Base-by-base conservation (phyloP, 1,140 invertebrate genomes). In the Drosophila ogumai region DNA sequence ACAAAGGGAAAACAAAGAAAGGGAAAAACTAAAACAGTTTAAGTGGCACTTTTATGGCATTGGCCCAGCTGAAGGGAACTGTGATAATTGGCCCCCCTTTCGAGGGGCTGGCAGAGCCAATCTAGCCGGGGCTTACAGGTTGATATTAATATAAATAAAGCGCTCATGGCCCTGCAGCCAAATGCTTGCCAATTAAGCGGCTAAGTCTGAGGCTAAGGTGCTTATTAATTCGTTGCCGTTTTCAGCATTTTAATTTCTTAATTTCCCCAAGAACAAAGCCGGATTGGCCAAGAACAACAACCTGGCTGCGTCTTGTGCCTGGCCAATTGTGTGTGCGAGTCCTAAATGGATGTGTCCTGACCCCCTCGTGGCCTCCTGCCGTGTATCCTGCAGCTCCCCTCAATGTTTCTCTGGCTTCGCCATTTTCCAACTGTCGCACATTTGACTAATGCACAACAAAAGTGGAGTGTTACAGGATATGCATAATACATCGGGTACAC, bases 401-500 rank as follows among this genome's bases (percentile, higher is more conserved):
- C 63, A 56, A 69, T 47, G 50, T 44, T 64, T 25, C 41, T 47
- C 46, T 46, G 76, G 77, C 65, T 68, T 79, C 73, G 59, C 63
- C 82, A 61, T 76, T 87, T 82, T 82, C 82, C 82, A 82, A 87
- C 84, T 88, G 84, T 80, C 84, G 77, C 75, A 90, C 85, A 90
- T 90, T 90, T 90, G 85, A 90, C 85, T 90, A 90, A 90, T 90
- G 85, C 85, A 90, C 85, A 90, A 90, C 85, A 90, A 88, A 90
- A 88, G 81, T 90, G 85, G 86, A 90, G 85, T 90, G 85, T 90
- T 90, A 90, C 85, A 90, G 86, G 85, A 90, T 90, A 90, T 90
- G 85, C 85, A 90, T 90, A 90, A 90, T 90, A 90, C 85, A 90
- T 90, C 81, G 81, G 85, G 78, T 90, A 90, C 85, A 90, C 85